Evolutionary conservation across 1,140 invertebrate genomes (phyloP).

Genomic region (Rhyacophila brunnea): DNA sequence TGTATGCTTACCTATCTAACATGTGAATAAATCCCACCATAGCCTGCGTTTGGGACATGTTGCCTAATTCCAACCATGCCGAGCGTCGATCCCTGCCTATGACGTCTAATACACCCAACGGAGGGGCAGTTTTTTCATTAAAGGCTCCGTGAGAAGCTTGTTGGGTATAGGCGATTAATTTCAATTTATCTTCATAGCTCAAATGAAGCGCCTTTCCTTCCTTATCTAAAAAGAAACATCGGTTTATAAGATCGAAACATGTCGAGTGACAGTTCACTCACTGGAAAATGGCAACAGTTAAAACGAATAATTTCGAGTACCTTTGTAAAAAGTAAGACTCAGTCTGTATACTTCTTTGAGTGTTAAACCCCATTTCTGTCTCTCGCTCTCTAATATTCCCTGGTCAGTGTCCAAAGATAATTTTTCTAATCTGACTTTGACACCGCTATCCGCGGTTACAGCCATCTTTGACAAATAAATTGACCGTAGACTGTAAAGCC

Average conservation of each 20-base stretch:
- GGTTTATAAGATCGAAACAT: no score
- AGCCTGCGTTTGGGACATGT: slow-evolving; percentile 81
- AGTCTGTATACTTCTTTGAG: slow-evolving; percentile 82
- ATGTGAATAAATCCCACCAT: slow-evolving; percentile 90
- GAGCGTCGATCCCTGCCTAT: slow-evolving; percentile 89
- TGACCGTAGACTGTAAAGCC: no score
- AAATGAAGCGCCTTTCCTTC: slow-evolving; percentile 93
- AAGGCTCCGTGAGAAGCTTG: slow-evolving; percentile 88
- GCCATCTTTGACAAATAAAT: no score
- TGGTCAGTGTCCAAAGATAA: slow-evolving; percentile 51
- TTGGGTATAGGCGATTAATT: slow-evolving; percentile 87
- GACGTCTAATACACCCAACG: slow-evolving; percentile 90
- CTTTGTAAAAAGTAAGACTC: slow-evolving; percentile 85
- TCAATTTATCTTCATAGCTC: slow-evolving; percentile 90
- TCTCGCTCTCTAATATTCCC: slow-evolving; percentile 51
- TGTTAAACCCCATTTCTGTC: slow-evolving; percentile 65
- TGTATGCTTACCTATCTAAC: slow-evolving; percentile 64
- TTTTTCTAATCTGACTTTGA: slow-evolving; percentile 48
- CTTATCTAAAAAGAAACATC: slow-evolving; percentile 69
- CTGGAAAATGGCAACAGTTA: no score
- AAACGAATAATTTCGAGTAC: slow-evolving; percentile 50
- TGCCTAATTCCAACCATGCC: slow-evolving; percentile 89
- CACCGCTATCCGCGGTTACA: slow-evolving; percentile 38
- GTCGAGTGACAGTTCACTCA: background rate
- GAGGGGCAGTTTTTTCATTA: slow-evolving; percentile 70